Base-by-base conservation (phyloP, 2,888 invertebrate species). In the Meghimatium bilineatum region DNA sequence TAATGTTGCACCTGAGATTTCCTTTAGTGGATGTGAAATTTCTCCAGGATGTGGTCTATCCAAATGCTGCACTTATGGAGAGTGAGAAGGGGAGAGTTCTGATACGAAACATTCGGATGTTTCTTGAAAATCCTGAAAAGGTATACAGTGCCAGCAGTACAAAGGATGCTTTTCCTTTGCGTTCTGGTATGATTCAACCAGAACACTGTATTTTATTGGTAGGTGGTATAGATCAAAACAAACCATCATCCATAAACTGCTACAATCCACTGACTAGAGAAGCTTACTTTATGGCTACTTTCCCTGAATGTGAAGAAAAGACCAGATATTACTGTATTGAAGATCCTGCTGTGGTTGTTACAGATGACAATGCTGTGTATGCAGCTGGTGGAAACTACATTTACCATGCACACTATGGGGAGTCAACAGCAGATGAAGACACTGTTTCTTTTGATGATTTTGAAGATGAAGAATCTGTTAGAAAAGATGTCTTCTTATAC, bases 231-330 rank as follows among this genome's bases (percentile, higher is more conserved):
- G 91, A 91, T 52, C 90, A 90, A 84, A 89, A 88, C 76, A 89
- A 89, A 74, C 91, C 92, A 8, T 90, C 90, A 56, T 60, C 84
- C 6, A 91, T 92, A 29, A 93, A 93, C 86, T 93, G 93, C 86
- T 93, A 91, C 87, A 92, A 93, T 85, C 92, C 92, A 26, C 85
- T 92, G n/a, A 91, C 92, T 26, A 87, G 92, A n/a, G 93, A 93
- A 85, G 88, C 92, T 38, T 93, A 91, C 84, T 91, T 90, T 86
- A 91, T 93, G 87, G 90, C 91, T 29, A 90, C 90, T 72, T 92
- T 91, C 74, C 91, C 92, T 10, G 90, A 91, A 67, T 82, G 83
- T 63, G 88, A 89, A 12, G 87, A 89, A 23, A 86, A 89, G 74
- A 83, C 87, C 56, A 91, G 91, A 17, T 91, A 90, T 75, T 93